Conservation (phyloP, 2,888 invertebrate genomes). For the Lacanobia oleracea region DNA sequence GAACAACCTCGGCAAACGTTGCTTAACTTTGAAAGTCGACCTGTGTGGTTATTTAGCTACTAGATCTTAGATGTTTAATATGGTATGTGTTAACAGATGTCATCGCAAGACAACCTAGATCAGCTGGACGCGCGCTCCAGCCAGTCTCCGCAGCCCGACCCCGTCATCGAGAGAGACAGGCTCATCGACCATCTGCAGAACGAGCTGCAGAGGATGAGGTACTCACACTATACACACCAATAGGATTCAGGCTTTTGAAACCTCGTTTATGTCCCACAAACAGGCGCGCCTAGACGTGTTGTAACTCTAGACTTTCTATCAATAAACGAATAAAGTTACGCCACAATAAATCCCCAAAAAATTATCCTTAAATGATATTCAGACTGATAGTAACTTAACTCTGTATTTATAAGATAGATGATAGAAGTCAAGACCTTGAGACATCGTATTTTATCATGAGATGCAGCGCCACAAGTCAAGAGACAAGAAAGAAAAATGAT, state of each 20-base stretch:
- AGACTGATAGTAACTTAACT: too few species aligned
- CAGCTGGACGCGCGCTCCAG: conserved; percentile 78
- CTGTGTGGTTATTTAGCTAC: background rate
- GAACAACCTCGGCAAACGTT: too few species aligned
- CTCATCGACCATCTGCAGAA: conserved; percentile 95
- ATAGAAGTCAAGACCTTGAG: too few species aligned
- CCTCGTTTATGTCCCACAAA: background rate
- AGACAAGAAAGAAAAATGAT: too few species aligned
- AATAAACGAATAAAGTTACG: too few species aligned
- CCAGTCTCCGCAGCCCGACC: conserved; percentile 84
- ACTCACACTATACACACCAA: background rate
- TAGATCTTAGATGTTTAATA: background rate
- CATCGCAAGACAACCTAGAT: conserved; percentile 78
- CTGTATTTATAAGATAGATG: too few species aligned
- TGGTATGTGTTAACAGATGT: conserved; percentile 18
- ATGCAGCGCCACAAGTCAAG: too few species aligned
- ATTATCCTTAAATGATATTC: too few species aligned
- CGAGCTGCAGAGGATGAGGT: conserved; percentile 93
- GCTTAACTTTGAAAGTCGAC: background rate
- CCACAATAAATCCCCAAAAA: too few species aligned
- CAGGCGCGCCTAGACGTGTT: too few species aligned
- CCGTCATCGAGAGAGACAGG: conserved; percentile 92
- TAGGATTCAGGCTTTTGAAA: background rate
- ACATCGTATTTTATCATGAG: too few species aligned
- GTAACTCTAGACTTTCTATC: too few species aligned